Evolutionary conservation across 2,797 vertebrate genomes (phyloP).

Genomic region (Sciurus vulgaris): DNA sequence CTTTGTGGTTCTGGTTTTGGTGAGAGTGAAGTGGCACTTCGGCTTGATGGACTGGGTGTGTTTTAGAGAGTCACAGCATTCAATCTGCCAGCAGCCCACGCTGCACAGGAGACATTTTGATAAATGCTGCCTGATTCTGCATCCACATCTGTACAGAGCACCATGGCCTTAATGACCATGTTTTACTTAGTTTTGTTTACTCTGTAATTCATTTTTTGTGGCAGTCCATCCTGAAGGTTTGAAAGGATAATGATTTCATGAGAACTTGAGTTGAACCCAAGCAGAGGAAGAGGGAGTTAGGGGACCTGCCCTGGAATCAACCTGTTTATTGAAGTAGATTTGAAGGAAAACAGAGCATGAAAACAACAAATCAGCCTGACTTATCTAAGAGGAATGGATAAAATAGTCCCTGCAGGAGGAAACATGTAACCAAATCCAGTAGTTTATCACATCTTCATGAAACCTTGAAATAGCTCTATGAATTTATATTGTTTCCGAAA

Average conservation of each 20-base stretch:
- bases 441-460: slow-evolving; percentile 75
- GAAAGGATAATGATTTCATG: slow-evolving; percentile 61
- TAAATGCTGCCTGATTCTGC: background rate
- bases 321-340: slow-evolving; percentile 74
- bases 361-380: slow-evolving; percentile 80
- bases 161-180: background rate
- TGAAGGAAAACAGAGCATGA: slow-evolving; percentile 78
- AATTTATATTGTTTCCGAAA: slow-evolving; percentile 79
- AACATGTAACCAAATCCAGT: slow-evolving; percentile 72
- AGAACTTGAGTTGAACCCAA: slow-evolving; percentile 62
- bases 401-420: slow-evolving; percentile 76
- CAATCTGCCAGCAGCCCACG: background rate
- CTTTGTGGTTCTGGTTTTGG: background rate
- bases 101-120: background rate
- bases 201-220: slow-evolving; percentile 61
- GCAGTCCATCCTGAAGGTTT: slow-evolving; percentile 2
- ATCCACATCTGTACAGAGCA: background rate
- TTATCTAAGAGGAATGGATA: slow-evolving; percentile 68
- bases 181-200: slow-evolving; percentile 50
- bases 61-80: background rate
- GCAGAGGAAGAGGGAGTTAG: slow-evolving; percentile 60
- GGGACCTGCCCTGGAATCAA: slow-evolving; percentile 58
- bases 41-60: background rate
- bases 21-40: background rate
- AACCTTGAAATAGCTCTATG: slow-evolving; percentile 77